Conservation (phyloP, 2,113 vertebrate genomes). For the Cervus canadensis region DNA sequence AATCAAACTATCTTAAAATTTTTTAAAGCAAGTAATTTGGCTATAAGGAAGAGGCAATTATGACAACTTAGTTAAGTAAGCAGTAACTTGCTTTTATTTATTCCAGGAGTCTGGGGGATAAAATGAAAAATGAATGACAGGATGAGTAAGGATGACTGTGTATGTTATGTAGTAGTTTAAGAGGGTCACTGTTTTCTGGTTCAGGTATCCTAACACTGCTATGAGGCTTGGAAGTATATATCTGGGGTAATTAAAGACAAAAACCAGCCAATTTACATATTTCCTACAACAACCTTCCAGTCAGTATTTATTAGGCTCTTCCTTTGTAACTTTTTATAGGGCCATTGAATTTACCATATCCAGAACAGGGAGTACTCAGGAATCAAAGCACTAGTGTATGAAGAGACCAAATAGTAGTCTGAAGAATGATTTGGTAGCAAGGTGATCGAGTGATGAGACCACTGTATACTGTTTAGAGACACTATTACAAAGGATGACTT, state of each 20-base stretch:
- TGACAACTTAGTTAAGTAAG: not conserved
- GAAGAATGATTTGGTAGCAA: not conserved
- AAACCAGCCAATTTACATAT: not conserved
- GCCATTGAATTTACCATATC: not conserved
- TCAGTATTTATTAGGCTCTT: not conserved
- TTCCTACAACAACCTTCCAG: not conserved
- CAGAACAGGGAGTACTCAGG: not conserved
- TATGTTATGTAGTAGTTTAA: not conserved
- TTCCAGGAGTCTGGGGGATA: not conserved
- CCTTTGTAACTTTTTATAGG: not conserved
- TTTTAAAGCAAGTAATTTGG: not conserved
- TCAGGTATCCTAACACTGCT: not conserved
- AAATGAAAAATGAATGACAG: not conserved
- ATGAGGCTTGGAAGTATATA: not conserved
- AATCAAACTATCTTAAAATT: not conserved
- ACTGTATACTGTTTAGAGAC: not conserved
- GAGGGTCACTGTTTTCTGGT: not conserved
- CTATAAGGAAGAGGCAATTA: not conserved
- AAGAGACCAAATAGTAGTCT: not conserved
- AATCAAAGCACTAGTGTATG: not conserved
- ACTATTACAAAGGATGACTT: not conserved
- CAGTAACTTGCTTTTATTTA: slow-evolving; percentile 27
- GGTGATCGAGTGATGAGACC: not conserved
- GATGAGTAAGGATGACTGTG: not conserved
- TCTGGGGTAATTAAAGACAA: not conserved